Evolutionary conservation across 2,113 vertebrate species (phyloP).

Genomic region (Eulacestoma nigropectus): DNA sequence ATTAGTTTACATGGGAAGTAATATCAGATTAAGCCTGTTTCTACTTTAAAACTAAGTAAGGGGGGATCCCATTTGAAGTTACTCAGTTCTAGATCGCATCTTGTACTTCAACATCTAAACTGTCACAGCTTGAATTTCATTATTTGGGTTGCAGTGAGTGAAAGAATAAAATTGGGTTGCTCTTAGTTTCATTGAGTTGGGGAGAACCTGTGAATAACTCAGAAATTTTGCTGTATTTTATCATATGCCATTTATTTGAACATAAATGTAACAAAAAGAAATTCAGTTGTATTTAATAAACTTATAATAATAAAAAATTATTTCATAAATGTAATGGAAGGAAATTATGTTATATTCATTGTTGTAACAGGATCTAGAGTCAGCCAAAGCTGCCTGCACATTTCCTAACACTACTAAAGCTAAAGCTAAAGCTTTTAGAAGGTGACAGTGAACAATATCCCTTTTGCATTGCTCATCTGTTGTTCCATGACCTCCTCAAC

Average conservation of each 20-base stretch:
- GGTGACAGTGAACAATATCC: background rate
- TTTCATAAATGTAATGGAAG: background rate
- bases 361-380: background rate
- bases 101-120: background rate
- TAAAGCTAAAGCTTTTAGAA: background rate
- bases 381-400: background rate
- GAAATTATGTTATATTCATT: background rate
- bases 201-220: background rate
- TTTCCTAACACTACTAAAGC: background rate
- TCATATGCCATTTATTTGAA: background rate
- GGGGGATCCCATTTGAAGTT: background rate
- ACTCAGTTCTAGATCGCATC: background rate
- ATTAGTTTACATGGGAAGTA: background rate
- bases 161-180: background rate
- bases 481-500: background rate
- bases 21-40: background rate
- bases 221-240: background rate
- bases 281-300: background rate
- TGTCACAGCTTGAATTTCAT: background rate
- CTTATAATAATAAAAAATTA: background rate
- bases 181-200: background rate
- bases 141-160: background rate
- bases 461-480: background rate
- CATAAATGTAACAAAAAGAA: background rate
- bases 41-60: background rate